Conservation (phyloP, 2,797 vertebrate genomes). For the Halcyon smyrnensis region DNA sequence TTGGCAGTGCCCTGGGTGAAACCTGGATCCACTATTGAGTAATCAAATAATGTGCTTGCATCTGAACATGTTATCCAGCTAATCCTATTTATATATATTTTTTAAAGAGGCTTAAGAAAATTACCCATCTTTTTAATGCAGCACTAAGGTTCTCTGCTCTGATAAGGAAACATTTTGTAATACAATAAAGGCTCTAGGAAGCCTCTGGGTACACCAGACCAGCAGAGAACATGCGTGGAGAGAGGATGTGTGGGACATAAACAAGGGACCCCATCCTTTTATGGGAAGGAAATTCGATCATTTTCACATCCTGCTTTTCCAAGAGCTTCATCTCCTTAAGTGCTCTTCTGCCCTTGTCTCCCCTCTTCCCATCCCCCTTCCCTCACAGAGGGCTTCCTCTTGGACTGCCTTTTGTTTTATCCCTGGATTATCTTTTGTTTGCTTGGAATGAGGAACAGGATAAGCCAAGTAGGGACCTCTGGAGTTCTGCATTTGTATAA, state of each 20-base stretch:
- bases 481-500: constrained; percentile 38
- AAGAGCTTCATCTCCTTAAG: constrained; percentile 60
- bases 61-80: constrained; percentile 80
- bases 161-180: constrained; percentile 83
- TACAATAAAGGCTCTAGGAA: constrained; percentile 81
- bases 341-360: constrained; percentile 27
- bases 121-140: constrained; percentile 82
- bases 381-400: not conserved
- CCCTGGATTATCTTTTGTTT: constrained; percentile 53
- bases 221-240: constrained; percentile 50
- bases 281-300: constrained; percentile 76
- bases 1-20: constrained; percentile 79
- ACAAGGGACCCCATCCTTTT: constrained; percentile 68
- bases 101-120: constrained; percentile 83
- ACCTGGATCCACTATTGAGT: constrained; percentile 77
- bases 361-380: constrained; percentile 6
- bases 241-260: constrained; percentile 76
- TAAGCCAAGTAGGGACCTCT: constrained; percentile 24
- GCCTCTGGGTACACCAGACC: constrained; percentile 74
- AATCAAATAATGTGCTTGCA: constrained; percentile 82
- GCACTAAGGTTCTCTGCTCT: constrained; percentile 77
- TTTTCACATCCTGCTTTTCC: constrained; percentile 77
- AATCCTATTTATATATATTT: constrained; percentile 81
- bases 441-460: constrained; percentile 28
- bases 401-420: constrained; percentile 60